Base-by-base conservation (phyloP, 2,888 invertebrate genomes). In the Erebia epiphron region DNA sequence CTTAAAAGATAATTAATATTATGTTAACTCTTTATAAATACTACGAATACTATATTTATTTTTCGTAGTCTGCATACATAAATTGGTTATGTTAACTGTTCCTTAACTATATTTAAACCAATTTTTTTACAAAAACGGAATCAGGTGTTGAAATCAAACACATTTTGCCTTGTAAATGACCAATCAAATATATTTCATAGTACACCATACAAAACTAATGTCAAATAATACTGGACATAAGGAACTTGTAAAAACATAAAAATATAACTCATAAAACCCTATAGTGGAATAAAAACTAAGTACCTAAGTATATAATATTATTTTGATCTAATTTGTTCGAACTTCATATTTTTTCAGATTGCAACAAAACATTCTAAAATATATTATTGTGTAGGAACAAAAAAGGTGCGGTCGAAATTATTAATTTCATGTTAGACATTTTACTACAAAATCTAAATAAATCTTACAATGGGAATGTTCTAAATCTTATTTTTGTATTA, bases 141-240 rank as follows among this genome's bases (percentile, higher is more conserved):
- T 41, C 9, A 52, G 64, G 64, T 64, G 1, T 13, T 1, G 10
- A 64, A 64, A 64, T 64, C 13, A 64, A 64, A 64, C 64, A 54
- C 52, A 64, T 41, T 41, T 35, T 54, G 54, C 16, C 5, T 49
- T 64, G n/a, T 13, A 16, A 54, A 54, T 52, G 64, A 64, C 16
- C 26, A 64, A 41, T 41, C 13, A 64, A 16, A 64, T 64, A 54
- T 64, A 64, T 64, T 64, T 64, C 35, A 64, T 64, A 18, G 18
- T 13, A 54, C 61, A 62, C 8, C n/a, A 10, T 14, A 14, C 1
- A 21, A 14, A 11, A 50, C 3, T 50, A 50, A 14, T n/a, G 11
- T 16, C 13, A 18, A 64, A 54, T 64, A 64, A 64, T 64, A 64
- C 64, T 64, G 64, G 9, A 13, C 14, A 21, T 21, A 62, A 62